A percentile compares a stretch with the other conserved stretches of the same genome.
These are phyloP conservation scores for Camelus bactrianus DNA, from an alignment of 2,113 vertebrate genomes.

Conservation along the genomic window DNA sequence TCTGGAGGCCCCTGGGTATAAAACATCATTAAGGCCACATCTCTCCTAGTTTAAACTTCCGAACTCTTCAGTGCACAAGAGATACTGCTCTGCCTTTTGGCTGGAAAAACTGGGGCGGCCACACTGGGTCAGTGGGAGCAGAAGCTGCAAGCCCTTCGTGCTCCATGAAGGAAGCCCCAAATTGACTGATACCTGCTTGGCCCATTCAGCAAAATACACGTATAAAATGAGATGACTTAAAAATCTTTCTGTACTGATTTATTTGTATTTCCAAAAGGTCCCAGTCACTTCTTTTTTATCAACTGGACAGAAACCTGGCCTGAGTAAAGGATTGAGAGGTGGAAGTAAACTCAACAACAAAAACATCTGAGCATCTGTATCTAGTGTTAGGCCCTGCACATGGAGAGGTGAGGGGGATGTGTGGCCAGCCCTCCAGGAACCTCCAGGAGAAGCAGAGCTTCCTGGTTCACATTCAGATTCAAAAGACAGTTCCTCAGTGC, in stretches of 20 bases:
- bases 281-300: slow-evolving; percentile 15
- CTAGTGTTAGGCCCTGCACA: not conserved
- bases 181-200: not conserved
- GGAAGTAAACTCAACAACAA: slow-evolving; percentile 4
- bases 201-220: slow-evolving; percentile 45
- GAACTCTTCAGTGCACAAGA: not conserved
- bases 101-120: slow-evolving; percentile 17
- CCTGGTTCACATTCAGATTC: not conserved
- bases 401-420: not conserved
- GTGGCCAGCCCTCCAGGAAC: too few relatives aligned
- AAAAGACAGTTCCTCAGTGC: not conserved
- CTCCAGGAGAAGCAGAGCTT: not conserved
- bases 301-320: slow-evolving; percentile 17
- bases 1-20: not conserved
- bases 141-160: not conserved
- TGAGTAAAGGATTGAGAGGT: not conserved
- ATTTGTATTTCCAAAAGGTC: slow-evolving; percentile 74
- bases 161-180: not conserved
- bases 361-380: not conserved
- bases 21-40: slow-evolving; percentile 43
- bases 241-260: not conserved
- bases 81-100: not conserved
- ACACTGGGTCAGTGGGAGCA: not conserved
- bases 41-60: slow-evolving; percentile 2
- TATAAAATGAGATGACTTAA: slow-evolving; percentile 54